A percentile compares a stretch with the other conserved stretches of the same genome.
phyloP scores from a whole-genome alignment of 2,113 vertebrate species.

The Scolopax mira region DNA sequence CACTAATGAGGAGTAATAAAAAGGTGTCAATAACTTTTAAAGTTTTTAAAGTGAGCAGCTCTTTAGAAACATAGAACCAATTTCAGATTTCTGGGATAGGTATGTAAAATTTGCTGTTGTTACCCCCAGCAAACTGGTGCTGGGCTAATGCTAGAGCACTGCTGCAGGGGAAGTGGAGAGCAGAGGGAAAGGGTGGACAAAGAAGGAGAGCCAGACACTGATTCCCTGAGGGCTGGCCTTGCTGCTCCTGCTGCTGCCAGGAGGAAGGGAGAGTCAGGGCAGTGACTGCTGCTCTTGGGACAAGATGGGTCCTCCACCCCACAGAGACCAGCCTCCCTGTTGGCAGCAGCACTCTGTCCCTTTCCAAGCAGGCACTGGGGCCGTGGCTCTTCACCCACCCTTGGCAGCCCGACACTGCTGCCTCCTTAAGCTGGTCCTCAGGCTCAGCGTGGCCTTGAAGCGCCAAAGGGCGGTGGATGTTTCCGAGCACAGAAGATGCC shows the following conservation, averaged over 20 bases:
- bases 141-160: background rate
- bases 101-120: background rate
- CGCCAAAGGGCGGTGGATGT: background rate
- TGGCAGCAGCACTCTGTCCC: background rate
- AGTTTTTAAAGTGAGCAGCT: background rate
- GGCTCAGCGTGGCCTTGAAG: background rate
- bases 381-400: background rate
- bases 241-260: background rate
- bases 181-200: background rate
- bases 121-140: background rate
- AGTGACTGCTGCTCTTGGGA: background rate
- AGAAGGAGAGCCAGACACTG: background rate
- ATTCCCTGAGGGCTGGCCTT: background rate
- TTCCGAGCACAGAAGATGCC: background rate
- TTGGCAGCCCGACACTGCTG: background rate
- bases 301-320: background rate
- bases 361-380: background rate
- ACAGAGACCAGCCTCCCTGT: background rate
- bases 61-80: background rate
- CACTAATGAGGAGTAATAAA: background rate
- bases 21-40: background rate
- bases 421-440: background rate
- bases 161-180: background rate
- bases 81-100: background rate
- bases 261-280: constrained; percentile 12